Percentiles rank a stretch among this genome's conserved stretches.
These are phyloP conservation scores for Notothenia rossii DNA, from an alignment of 2,113 vertebrate species.

Conservation along the genomic window DNA sequence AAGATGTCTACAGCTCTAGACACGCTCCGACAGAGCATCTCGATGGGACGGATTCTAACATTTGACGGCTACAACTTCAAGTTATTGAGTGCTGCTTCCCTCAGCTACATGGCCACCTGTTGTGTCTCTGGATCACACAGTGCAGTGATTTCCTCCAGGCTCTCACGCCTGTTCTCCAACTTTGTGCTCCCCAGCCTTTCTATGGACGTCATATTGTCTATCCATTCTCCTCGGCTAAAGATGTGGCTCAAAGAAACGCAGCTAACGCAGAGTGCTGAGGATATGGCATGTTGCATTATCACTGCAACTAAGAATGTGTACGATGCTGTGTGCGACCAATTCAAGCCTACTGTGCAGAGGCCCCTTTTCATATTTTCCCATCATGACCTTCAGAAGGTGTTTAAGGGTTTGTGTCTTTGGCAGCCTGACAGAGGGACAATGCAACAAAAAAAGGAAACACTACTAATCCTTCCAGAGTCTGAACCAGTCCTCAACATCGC, in stretches of 20 bases:
- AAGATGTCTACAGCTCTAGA: conserved; percentile 83
- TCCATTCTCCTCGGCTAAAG: conserved; percentile 78
- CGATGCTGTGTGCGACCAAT: conserved; percentile 68
- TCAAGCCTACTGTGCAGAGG: conserved; percentile 68
- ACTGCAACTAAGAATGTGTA: conserved; percentile 83
- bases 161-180: conserved; percentile 86
- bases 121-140: conserved; percentile 50
- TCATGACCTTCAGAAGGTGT: conserved; percentile 85
- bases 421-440: conserved; percentile 32
- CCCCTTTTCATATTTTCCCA: conserved; percentile 84
- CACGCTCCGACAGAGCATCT: conserved; percentile 86
- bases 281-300: conserved; percentile 81
- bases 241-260: conserved; percentile 83
- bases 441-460: not conserved
- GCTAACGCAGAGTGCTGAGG: conserved; percentile 46
- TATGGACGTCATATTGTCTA: conserved; percentile 76
- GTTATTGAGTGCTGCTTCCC: conserved; percentile 56
- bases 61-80: conserved; percentile 73
- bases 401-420: conserved; percentile 84
- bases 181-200: conserved; percentile 80
- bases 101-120: conserved; percentile 84
- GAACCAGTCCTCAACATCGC: conserved; percentile 66
- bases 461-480: not conserved
- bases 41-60: conserved; percentile 73
- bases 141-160: conserved; percentile 78